Conservation (phyloP, 2,888 invertebrate genomes). For the Luperina nickerlii region DNA sequence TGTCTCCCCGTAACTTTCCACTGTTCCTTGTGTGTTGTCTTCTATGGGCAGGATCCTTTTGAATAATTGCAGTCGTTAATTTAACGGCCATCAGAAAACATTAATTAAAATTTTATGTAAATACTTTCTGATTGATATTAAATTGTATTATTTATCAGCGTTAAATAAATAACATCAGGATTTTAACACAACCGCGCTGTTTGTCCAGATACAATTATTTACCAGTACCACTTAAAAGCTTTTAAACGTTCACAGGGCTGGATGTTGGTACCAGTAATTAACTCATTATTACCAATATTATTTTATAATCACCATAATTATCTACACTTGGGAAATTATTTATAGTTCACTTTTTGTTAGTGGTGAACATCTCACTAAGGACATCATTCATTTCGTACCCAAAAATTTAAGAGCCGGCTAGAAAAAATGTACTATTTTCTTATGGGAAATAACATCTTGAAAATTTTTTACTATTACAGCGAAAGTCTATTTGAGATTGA, state of each 20-base stretch:
- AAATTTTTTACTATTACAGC: too few relatives aligned
- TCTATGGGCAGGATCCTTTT: not conserved
- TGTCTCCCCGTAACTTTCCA: not conserved
- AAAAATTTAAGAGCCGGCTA: too few relatives aligned
- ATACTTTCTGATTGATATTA: not conserved
- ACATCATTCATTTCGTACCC: too few relatives aligned
- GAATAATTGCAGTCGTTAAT: not conserved
- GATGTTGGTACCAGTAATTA: not conserved
- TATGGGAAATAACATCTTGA: too few relatives aligned
- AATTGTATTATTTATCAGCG: not conserved
- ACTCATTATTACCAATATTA: not conserved
- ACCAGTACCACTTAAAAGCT: constrained; percentile 11
- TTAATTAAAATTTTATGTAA: not conserved
- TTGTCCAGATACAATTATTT: constrained; percentile 32
- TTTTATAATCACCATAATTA: not conserved
- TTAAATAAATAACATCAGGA: constrained; percentile 1
- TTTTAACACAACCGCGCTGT: constrained; percentile 1
- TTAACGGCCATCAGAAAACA: not conserved
- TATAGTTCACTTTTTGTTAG: too few relatives aligned
- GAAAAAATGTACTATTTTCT: too few relatives aligned
- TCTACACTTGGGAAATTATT: not conserved
- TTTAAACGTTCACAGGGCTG: not conserved
- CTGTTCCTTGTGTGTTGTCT: not conserved
- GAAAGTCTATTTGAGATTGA: too few relatives aligned
- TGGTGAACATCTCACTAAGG: too few relatives aligned